Evolutionary conservation across 2,797 vertebrate genomes (phyloP).

Genomic region (Pseudochaenichthys georgianus): DNA sequence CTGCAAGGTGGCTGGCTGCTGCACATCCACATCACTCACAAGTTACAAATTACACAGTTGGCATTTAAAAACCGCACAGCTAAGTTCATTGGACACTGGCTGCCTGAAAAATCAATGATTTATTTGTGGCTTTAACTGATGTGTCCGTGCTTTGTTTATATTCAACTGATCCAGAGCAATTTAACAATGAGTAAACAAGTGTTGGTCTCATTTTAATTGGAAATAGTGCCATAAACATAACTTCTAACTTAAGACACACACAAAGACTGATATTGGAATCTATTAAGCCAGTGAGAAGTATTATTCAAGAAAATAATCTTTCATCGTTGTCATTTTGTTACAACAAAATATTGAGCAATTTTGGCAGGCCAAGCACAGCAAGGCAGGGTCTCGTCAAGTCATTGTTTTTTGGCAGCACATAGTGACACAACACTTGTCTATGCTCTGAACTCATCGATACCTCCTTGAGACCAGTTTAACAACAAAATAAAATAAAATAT

Average conservation of each 20-base stretch:
- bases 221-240: neutral
- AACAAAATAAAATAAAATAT: neutral
- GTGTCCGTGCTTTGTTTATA: conserved; percentile 25
- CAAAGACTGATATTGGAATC: neutral
- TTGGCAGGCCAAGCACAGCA: neutral
- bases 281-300: neutral
- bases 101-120: conserved; percentile 46
- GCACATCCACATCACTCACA: conserved; percentile 59
- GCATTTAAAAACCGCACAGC: conserved; percentile 30
- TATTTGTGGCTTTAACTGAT: conserved; percentile 19
- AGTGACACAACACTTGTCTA: neutral
- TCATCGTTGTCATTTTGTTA: conserved; percentile 9
- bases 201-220: neutral
- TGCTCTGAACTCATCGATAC: neutral
- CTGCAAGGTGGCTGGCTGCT: conserved; percentile 61
- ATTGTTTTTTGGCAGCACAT: conserved; percentile 14
- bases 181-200: conserved; percentile 13
- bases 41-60: conserved; percentile 54
- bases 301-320: neutral
- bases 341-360: neutral
- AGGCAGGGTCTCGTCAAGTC: neutral
- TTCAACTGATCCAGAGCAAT: conserved; percentile 36
- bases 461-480: conserved; percentile 15
- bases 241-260: neutral
- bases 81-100: conserved; percentile 32